Base-by-base conservation (phyloP, 2,797 vertebrate genomes). In the Leucoraja ocellata region DNA sequence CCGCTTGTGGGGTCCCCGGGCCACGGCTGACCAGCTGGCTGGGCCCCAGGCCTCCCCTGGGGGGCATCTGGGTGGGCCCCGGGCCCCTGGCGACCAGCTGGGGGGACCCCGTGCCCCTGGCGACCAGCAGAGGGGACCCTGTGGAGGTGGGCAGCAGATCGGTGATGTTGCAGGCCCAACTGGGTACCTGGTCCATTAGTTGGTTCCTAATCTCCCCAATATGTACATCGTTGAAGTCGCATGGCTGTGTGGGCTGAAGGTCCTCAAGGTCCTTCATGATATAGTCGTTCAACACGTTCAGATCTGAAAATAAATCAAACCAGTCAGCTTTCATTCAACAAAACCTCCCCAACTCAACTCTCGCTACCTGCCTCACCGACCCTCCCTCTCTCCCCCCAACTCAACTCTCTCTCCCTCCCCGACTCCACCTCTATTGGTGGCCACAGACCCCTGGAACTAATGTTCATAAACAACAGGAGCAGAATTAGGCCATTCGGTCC, bases 231-330 rank as follows among this genome's bases (percentile, higher is more conserved):
- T 21, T 25, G 28, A 46, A 92, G 6, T 76, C 65, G 2, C 39
- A 54, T 0, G 73, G 18, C 11, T 25, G 32, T 25, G 32, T 0
- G 25, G 4, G 9, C 28, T 21, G 32, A 7, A 11, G 13, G 9
- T 74, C 68, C 21, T 74, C 71, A 2, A 92, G 65, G 21, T 92
- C 90, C 23, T 76, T 92, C 71, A 92, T 13, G 71, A 92, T 92
- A 28, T 28, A 73, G 7, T 92, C 90, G 16, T 76, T 92, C 13
- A 92, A 13, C 2, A 74, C 14, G 21, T 73, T 92, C 90, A 92
- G 90, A 28, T 92, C 90, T 92, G 90, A 0, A 7, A 28, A 16
- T 0, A 1, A 8, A 68, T 9, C 18, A 61, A 0, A 81, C 46
- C 6, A 54, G 6, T 11, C n/a, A 32, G 1, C 21, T 11, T n/a